Base-by-base conservation (phyloP, 2,113 vertebrate genomes). In the Pica pica region DNA sequence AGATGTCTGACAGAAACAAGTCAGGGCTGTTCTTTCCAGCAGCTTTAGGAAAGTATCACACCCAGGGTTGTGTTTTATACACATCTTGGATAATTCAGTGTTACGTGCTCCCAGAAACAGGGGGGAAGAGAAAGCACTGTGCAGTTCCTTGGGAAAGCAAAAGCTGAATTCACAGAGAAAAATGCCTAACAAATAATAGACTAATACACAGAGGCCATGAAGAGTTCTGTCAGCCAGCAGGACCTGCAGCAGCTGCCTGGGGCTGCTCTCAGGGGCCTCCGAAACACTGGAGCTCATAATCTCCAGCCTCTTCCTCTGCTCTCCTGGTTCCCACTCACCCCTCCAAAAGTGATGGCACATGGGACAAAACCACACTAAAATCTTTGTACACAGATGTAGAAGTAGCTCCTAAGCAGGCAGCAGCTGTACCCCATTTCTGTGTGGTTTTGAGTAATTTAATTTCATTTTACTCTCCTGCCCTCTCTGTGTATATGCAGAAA, bases 71-170 rank as follows among this genome's bases (percentile, higher is more conserved):
- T 9, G 16, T 69, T 77, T 44, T 57, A 44, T 41, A 35, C 5
- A 49, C 39, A 41, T 39, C n/a, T 67, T 35, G 27, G 16, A 10
- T 69, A 65, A 61, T 56, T 80, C 0, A 0, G 16, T 69, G 35
- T 44, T 61, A 44, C 3, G 9, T n/a, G 18, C 16, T 33, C 39
- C 47, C 47, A 73, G 30, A 64, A 33, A 13, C 6, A 56, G 9
- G 5, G 42, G 7, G 18, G 10, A 50, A 80, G 67, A 59, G 52
- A 83, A 86, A 59, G 30, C 20, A 16, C 28, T 4, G 1, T 31
- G 27, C 46, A 12, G 13, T 41, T 71, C 39, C 17, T 37, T n/a
- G 16, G n/a, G 39, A 61, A 79, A 82, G 52, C 31, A 67, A 70
- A 90, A 57, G 11, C 31, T 49, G 28, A 87, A 76, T 76, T 83